These are phyloP conservation scores for Borostomias antarcticus DNA, from an alignment of 2,797 vertebrate species.

Conservation along the genomic window DNA sequence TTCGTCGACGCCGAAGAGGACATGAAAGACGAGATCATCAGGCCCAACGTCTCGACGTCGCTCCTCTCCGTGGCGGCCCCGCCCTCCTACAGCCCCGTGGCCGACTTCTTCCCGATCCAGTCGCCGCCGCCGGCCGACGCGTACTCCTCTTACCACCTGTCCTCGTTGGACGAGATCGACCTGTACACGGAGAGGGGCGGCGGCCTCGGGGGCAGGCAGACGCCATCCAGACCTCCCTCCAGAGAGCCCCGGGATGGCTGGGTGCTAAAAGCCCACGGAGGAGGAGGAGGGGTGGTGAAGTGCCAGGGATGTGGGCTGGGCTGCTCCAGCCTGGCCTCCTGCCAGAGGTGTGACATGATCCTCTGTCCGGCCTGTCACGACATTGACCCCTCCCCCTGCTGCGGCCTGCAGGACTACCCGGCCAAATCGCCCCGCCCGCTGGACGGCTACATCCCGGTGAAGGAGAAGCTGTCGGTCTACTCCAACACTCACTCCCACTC, in stretches of 20 bases:
- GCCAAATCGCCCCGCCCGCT: constrained; percentile 74
- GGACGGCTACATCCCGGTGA: constrained; percentile 79
- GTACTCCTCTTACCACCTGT: constrained; percentile 81
- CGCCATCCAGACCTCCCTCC: constrained; percentile 74
- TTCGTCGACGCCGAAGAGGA: constrained; percentile 87
- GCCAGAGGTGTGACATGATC: constrained; percentile 84
- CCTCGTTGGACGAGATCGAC: constrained; percentile 89
- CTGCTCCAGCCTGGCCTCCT: constrained; percentile 81
- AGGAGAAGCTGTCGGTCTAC: constrained; percentile 82
- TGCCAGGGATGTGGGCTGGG: constrained; percentile 90
- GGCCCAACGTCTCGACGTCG: constrained; percentile 84
- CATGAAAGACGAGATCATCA: constrained; percentile 90
- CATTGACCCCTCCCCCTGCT: constrained; percentile 79
- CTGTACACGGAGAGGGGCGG: constrained; percentile 88
- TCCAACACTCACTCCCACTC: constrained; percentile 74
- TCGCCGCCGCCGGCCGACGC: constrained; percentile 79
- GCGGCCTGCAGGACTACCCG: constrained; percentile 79
- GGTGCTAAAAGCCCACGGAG: constrained; percentile 73
- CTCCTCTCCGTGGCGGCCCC: constrained; percentile 85
- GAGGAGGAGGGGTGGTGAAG: constrained; percentile 61
- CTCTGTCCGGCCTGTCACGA: constrained; percentile 84
- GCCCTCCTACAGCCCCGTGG: constrained; percentile 83
- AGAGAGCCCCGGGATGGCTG: constrained; percentile 76
- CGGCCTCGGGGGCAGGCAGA: constrained; percentile 71
- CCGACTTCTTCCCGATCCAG: constrained; percentile 84